These are phyloP conservation scores for Scelioninae gen. 2 DNA, from an alignment of 2,888 invertebrate genomes.

Conservation along the genomic window DNA sequence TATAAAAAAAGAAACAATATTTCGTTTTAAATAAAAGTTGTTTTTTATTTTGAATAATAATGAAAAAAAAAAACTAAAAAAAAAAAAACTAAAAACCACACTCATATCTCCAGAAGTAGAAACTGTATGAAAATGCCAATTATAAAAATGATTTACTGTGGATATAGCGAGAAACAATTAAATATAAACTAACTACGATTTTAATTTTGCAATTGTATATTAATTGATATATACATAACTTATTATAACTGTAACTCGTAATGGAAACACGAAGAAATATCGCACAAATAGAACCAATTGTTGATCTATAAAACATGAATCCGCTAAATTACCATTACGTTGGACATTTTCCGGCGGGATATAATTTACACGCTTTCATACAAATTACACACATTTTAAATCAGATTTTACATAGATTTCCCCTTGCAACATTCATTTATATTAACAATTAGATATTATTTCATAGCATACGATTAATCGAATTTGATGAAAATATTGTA, in stretches of 20 bases:
- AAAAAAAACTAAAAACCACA: too few relatives aligned
- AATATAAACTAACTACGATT: constrained; percentile 11
- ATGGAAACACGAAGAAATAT: constrained; percentile 48
- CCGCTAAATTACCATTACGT: constrained; percentile 42
- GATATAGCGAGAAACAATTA: neutral
- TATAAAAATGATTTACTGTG: too few relatives aligned
- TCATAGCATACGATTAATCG: constrained; percentile 17
- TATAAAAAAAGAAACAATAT: too few relatives aligned
- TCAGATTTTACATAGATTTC: constrained; percentile 55
- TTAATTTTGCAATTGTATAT: constrained; percentile 48
- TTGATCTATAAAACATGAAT: constrained; percentile 42
- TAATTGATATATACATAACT: constrained; percentile 52
- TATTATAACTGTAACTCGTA: constrained; percentile 46
- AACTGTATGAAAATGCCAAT: too few relatives aligned
- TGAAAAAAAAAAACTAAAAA: too few relatives aligned
- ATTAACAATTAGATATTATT: constrained; percentile 20
- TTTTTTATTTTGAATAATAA: too few relatives aligned
- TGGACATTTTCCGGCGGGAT: constrained; percentile 23
- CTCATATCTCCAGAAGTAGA: too few relatives aligned
- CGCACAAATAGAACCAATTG: constrained; percentile 42
- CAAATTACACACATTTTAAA: constrained; percentile 49
- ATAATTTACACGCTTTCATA: constrained; percentile 44
- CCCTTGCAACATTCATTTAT: constrained; percentile 24
- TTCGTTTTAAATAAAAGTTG: too few relatives aligned
- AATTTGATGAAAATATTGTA: constrained; percentile 4